Conservation (phyloP, 2,888 invertebrate genomes). For the Protophormia terraenovae region DNA sequence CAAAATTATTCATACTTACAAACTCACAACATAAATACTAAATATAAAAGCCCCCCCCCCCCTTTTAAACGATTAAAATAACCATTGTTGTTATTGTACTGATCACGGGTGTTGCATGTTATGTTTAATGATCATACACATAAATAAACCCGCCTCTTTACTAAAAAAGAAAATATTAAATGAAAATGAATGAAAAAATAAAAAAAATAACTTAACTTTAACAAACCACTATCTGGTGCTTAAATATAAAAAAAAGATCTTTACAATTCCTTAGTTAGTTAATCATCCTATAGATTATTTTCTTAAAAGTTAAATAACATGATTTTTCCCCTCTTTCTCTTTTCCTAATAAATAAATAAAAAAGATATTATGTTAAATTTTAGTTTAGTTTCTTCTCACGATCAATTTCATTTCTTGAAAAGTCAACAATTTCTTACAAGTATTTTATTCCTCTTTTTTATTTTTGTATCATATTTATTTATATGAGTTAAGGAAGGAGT, state of each 20-base stretch:
- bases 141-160: slow-evolving; percentile 61
- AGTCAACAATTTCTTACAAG: slow-evolving; percentile 43
- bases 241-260: neutral
- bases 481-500: slow-evolving; percentile 64
- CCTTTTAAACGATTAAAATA: slow-evolving; percentile 49
- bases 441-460: neutral
- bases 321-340: neutral
- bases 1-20: slow-evolving; percentile 14
- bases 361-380: slow-evolving; percentile 20
- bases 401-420: slow-evolving; percentile 59
- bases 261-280: neutral
- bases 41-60: slow-evolving; percentile 45
- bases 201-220: slow-evolving; percentile 4
- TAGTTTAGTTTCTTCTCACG: slow-evolving; percentile 61
- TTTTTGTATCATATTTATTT: neutral
- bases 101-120: slow-evolving; percentile 9
- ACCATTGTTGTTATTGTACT: neutral
- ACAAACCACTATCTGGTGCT: neutral
- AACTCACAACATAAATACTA: neutral
- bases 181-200: slow-evolving; percentile 42
- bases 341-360: too few species aligned
- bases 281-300: neutral
- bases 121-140: slow-evolving; percentile 31
- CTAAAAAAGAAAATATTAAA: slow-evolving; percentile 20
- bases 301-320: neutral